Base-by-base conservation (phyloP, 2,797 vertebrate genomes). In the Rallus crepitans region DNA sequence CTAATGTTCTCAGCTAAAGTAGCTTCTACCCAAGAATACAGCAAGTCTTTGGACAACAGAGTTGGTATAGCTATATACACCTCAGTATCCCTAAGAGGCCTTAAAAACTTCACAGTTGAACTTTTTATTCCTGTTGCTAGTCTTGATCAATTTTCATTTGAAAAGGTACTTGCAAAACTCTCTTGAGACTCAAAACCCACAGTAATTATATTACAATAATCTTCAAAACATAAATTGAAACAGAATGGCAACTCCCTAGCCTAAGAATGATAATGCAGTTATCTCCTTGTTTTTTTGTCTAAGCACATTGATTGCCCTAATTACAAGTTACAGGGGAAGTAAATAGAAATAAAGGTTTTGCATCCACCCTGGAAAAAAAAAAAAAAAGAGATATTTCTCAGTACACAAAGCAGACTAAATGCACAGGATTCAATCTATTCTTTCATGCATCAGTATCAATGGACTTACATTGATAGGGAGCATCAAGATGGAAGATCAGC, bases 131-230 rank as follows among this genome's bases (percentile, higher is more conserved):
- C n/a, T 87, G 24, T 77, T 94, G 50, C 71, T 86, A 65, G 42
- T 23, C 59, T 69, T 84, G 53, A 83, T 60, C 59, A 93, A 66
- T 92, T 96, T 80, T 81, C 42, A 70, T 93, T 94, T 87, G 47
- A 96, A 96, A 96, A 95, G 18, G 50, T 94, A 89, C 64, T 91
- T 95, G 25, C 48, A 87, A 86, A 65, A 53, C 30, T 70, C 77
- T 91, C 66, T 59, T 39, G 60, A 95, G 75, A 78, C n/a, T 69
- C 61, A 84, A 95, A 91, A 28, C 2, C 8, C 68, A 37, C 50
- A 66, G 52, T 85, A 94, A 97, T 97, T 94, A 78, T 68, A 55
- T 19, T 76, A 93, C 23, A 71, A 61, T 90, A 63, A 82, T 85
- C 47, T 82, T 75, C 56, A 70, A 63, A 82, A 87, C n/a, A 66